phyloP scores from a whole-genome alignment of 2,113 vertebrate species.

The Lasiurus cinereus region DNA sequence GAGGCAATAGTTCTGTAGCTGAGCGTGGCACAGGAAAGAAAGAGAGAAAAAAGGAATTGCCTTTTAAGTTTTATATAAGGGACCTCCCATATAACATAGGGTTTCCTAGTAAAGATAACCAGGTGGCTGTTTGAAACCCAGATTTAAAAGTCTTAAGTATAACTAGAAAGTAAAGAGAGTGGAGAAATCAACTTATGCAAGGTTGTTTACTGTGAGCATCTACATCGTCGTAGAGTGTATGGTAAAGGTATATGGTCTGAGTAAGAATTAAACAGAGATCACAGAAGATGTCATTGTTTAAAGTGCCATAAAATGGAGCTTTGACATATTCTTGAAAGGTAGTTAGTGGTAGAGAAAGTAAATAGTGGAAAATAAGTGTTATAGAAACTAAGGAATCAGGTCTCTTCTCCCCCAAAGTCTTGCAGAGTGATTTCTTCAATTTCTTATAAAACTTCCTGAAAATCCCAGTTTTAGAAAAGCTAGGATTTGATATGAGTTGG shows the following conservation, averaged over 20 bases:
- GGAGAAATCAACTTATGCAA: background rate
- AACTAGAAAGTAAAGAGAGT: constrained; percentile 7
- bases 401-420: background rate
- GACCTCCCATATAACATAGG: background rate
- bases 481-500: background rate
- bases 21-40: background rate
- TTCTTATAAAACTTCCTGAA: background rate
- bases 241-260: background rate
- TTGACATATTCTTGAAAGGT: background rate
- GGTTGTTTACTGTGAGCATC: background rate
- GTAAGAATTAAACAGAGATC: background rate
- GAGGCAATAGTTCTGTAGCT: background rate
- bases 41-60: background rate
- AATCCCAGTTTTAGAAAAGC: background rate
- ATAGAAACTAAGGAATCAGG: background rate
- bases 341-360: background rate
- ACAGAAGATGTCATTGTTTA: background rate
- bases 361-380: background rate
- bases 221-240: background rate
- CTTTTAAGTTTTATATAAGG: background rate
- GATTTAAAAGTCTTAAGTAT: constrained; percentile 10
- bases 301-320: background rate
- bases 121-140: constrained; percentile 30
- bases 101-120: background rate
- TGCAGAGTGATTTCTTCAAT: background rate